Evolutionary conservation across 2,888 invertebrate genomes (phyloP).

Genomic region (Pseudoips prasinana): DNA sequence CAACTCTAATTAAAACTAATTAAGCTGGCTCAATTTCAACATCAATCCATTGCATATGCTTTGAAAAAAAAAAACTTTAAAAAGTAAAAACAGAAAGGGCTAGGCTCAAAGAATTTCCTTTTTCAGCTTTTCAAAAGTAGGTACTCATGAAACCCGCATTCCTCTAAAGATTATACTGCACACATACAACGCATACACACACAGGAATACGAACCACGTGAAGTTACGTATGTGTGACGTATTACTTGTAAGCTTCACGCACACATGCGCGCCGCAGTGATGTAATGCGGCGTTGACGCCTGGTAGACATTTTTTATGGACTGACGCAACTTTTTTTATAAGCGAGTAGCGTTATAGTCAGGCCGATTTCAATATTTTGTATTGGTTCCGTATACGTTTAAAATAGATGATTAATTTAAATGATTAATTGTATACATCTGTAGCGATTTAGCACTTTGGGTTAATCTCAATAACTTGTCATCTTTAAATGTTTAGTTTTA

Average conservation of each 20-base stretch:
- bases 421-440: too few species aligned
- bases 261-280: conserved; percentile 51
- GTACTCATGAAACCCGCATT: conserved; percentile 76
- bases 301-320: conserved; percentile 79
- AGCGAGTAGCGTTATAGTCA: conserved; percentile 49
- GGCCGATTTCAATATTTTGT: conserved; percentile 42
- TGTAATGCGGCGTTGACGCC: conserved; percentile 76
- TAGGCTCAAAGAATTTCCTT: conserved; percentile 61
- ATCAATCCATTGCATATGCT: conserved; percentile 34
- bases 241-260: conserved; percentile 35
- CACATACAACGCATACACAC: conserved; percentile 31
- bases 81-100: conserved; percentile 34
- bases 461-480: too few species aligned
- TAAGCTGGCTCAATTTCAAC: conserved; percentile 10
- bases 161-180: conserved; percentile 75
- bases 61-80: conserved; percentile 5
- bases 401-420: too few species aligned
- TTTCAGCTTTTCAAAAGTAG: conserved; percentile 71
- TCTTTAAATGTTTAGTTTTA: too few species aligned
- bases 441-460: too few species aligned
- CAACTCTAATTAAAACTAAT: conserved; percentile 20
- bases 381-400: conserved; percentile 24
- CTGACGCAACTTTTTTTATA: conserved; percentile 78
- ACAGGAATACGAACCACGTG: conserved; percentile 28
- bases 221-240: conserved; percentile 14